A percentile compares a stretch with the other conserved stretches of the same genome.
Conservation (phyloP, 2,113 vertebrate species). For the Nothobranchius furzeri region DNA sequence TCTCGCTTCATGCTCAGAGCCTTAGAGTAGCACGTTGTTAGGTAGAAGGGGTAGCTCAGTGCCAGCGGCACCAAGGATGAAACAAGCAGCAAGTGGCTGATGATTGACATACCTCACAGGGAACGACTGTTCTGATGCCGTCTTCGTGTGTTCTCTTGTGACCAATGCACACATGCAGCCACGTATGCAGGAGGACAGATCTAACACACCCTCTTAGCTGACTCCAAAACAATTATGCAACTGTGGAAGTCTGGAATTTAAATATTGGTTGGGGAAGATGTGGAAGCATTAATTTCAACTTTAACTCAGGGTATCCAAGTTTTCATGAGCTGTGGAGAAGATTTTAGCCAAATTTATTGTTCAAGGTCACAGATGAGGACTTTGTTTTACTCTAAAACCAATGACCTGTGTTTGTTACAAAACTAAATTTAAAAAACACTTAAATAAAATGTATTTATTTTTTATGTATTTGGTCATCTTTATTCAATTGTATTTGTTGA, state of each 20-base stretch:
- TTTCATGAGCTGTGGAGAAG: background rate
- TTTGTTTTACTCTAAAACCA: too few species aligned
- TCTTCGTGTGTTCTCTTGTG: slow-evolving; percentile 18
- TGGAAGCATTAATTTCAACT: background rate
- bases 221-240: slow-evolving; percentile 28
- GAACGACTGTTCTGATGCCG: slow-evolving; percentile 2
- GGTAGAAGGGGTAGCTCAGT: slow-evolving; percentile 53
- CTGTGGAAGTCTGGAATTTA: background rate
- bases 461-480: too few species aligned
- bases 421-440: too few species aligned
- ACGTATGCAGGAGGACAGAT: slow-evolving; percentile 44
- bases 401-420: too few species aligned
- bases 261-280: slow-evolving; percentile 12
- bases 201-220: slow-evolving; percentile 52
- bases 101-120: slow-evolving; percentile 40
- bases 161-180: slow-evolving; percentile 30
- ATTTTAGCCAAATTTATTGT: background rate
- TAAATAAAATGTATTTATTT: too few species aligned
- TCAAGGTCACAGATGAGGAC: too few species aligned
- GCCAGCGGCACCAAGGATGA: slow-evolving; percentile 24
- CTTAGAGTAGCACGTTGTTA: slow-evolving; percentile 72
- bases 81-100: slow-evolving; percentile 36
- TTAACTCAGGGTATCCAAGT: background rate
- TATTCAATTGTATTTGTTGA: too few species aligned
- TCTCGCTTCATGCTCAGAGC: slow-evolving; percentile 63